phyloP scores from a whole-genome alignment of 1,140 invertebrate species.

The Coelopa frigida region DNA sequence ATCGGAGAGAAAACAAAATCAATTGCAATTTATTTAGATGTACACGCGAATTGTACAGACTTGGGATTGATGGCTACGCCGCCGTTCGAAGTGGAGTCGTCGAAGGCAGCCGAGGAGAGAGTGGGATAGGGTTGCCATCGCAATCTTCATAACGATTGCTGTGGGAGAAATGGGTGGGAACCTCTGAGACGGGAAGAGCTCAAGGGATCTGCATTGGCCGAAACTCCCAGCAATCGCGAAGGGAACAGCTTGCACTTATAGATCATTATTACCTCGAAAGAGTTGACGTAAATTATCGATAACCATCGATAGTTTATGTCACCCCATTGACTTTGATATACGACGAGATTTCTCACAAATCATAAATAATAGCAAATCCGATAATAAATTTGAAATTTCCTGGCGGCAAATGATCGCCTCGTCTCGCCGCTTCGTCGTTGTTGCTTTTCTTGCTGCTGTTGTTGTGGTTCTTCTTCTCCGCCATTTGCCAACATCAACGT shows the following conservation, averaged over 20 bases:
- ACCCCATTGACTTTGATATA: conserved; percentile 35
- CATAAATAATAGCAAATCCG: conserved; percentile 38
- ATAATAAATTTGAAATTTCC: conserved; percentile 37
- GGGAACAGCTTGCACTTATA: no score
- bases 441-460: conserved; percentile 10
- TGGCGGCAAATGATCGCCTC: conserved; percentile 30
- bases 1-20: neutral
- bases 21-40: neutral
- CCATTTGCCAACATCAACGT: conserved; percentile 6
- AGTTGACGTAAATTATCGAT: conserved; percentile 28
- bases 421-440: conserved; percentile 16
- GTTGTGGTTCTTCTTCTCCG: neutral
- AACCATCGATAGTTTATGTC: conserved; percentile 29
- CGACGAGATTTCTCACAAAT: conserved; percentile 42
- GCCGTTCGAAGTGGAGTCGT: conserved; percentile 4
- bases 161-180: no score
- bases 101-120: neutral
- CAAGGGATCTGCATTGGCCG: no score
- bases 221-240: no score
- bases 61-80: no score
- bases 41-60: neutral
- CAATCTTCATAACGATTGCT: no score
- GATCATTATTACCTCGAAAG: conserved; percentile 7
- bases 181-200: no score
- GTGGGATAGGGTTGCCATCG: no score